phyloP scores from a whole-genome alignment of 2,797 vertebrate species.

The Benthosema pterotum region DNA sequence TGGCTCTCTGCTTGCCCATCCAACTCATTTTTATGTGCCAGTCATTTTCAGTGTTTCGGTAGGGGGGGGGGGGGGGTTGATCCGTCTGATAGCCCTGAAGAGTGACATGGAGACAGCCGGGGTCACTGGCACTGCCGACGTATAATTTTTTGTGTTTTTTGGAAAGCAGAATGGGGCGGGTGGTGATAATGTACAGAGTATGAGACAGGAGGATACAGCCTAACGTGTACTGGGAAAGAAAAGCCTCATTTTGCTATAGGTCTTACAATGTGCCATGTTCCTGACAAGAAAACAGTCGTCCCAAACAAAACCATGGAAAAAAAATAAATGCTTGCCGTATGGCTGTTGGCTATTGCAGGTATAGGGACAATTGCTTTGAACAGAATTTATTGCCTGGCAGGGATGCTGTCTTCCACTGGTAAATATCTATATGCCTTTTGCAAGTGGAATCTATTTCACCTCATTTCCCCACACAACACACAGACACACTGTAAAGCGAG shows the following conservation, averaged over 20 bases:
- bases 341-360: not conserved
- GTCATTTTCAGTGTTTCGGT: conserved; percentile 46
- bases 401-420: conserved; percentile 20
- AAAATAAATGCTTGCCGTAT: not conserved
- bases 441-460: conserved; percentile 45
- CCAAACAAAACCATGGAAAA: not conserved
- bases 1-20: conserved; percentile 2
- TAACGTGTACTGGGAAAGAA: not conserved
- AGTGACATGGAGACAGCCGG: conserved; percentile 37
- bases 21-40: not conserved
- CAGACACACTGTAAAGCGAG: conserved; percentile 17
- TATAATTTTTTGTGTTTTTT: no score
- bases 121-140: conserved; percentile 20
- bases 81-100: conserved; percentile 44
- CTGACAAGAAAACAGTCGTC: conserved; percentile 11
- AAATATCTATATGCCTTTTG: conserved; percentile 37
- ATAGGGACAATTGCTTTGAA: conserved; percentile 16
- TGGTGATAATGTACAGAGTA: not conserved
- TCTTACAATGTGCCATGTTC: not conserved
- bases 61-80: conserved; percentile 54
- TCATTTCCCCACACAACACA: conserved; percentile 18
- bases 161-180: not conserved
- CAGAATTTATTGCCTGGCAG: conserved; percentile 13
- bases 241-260: conserved; percentile 1
- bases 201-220: not conserved